A percentile compares a stretch with the other conserved stretches of the same genome.
Evolutionary conservation across 1,140 invertebrate species (phyloP).

Genomic region (Aphelinus certus): DNA sequence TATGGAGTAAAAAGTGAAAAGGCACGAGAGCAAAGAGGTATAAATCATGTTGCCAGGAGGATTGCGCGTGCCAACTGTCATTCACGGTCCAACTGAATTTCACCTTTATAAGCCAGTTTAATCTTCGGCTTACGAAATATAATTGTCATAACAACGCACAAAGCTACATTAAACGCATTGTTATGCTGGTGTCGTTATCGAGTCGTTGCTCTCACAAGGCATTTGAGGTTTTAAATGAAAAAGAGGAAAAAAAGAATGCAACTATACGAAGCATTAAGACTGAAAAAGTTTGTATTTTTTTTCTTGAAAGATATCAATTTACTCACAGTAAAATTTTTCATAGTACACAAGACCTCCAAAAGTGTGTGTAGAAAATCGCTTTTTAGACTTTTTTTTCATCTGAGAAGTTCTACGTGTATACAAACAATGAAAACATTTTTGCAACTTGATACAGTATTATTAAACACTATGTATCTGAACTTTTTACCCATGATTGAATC

Average conservation of each 20-base stretch:
- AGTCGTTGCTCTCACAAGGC: conserved; percentile 24
- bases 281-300: not conserved
- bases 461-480: conserved; percentile 15
- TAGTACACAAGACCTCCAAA: conserved; percentile 22
- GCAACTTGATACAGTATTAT: not conserved
- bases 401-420: not conserved
- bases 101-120: conserved; percentile 18
- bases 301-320: not conserved
- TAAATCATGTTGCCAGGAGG: conserved; percentile 12
- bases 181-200: conserved; percentile 35
- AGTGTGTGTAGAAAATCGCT: conserved; percentile 8
- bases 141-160: conserved; percentile 4
- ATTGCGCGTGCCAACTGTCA: conserved; percentile 1
- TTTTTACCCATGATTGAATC: not conserved
- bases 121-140: conserved; percentile 19
- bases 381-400: not conserved
- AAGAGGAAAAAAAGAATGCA: not conserved
- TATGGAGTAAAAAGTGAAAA: no score
- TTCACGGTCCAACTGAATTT: not conserved
- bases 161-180: conserved; percentile 4
- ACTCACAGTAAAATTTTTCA: conserved; percentile 11
- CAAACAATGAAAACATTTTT: not conserved
- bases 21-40: not conserved
- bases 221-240: not conserved
- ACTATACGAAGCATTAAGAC: not conserved